Percentiles rank a stretch among this genome's conserved stretches.
Evolutionary conservation across 2,113 vertebrate genomes (phyloP).

Genomic region (Stegastes partitus): DNA sequence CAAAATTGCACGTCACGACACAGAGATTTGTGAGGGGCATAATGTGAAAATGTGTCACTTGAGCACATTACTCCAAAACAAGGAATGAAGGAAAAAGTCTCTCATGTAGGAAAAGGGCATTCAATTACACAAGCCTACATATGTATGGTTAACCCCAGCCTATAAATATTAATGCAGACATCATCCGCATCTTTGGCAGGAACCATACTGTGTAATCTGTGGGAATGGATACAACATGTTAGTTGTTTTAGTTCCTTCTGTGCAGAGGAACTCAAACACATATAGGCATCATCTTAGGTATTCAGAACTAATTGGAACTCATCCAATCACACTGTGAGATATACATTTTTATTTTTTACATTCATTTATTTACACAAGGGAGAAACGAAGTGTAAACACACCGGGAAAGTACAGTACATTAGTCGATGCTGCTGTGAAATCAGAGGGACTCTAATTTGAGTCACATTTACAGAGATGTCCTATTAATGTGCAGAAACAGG

Average conservation of each 20-base stretch:
- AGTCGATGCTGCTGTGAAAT: not conserved
- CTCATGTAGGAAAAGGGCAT: constrained; percentile 21
- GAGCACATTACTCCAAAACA: constrained; percentile 29
- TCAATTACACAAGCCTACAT: constrained; percentile 43
- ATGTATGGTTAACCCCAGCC: constrained; percentile 26
- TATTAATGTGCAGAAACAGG: constrained; percentile 17
- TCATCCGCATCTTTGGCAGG: not conserved
- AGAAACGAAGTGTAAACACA: not conserved
- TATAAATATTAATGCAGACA: constrained; percentile 50
- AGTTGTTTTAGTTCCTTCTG: not conserved
- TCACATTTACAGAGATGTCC: not conserved
- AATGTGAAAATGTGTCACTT: constrained; percentile 49
- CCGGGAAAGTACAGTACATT: too few species aligned
- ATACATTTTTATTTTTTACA: not conserved
- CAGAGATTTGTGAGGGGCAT: constrained; percentile 43
- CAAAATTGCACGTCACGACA: constrained; percentile 30
- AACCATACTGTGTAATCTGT: constrained; percentile 21
- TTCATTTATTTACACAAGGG: not conserved
- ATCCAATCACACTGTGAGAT: not conserved
- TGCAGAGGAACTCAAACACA: constrained; percentile 1
- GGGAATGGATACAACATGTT: constrained; percentile 22
- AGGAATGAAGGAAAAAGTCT: constrained; percentile 23
- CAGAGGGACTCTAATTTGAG: not conserved
- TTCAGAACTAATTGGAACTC: not conserved
- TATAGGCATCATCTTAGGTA: too few species aligned